A percentile compares a stretch with the other conserved stretches of the same genome.
Conservation (phyloP, 2,113 vertebrate genomes). For the Fregetta grallaria region DNA sequence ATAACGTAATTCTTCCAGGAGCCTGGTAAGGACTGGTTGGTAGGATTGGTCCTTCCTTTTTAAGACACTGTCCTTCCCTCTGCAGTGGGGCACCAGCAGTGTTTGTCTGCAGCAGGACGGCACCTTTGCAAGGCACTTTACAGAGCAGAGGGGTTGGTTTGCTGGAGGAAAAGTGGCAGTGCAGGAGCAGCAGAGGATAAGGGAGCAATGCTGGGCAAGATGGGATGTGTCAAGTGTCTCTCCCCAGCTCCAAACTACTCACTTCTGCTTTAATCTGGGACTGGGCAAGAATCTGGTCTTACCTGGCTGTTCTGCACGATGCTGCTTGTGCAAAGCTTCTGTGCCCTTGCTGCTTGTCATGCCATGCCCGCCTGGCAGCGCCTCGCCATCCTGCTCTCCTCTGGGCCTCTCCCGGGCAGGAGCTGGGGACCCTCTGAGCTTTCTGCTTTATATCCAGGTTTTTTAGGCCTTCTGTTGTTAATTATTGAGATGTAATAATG, state of each 20-base stretch:
- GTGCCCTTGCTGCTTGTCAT: background rate
- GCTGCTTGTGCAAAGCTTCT: background rate
- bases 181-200: background rate
- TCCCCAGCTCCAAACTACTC: background rate
- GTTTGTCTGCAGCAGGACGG: background rate
- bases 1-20: background rate
- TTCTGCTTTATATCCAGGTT: slow-evolving; percentile 61
- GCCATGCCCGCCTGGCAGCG: background rate
- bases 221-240: background rate
- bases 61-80: background rate
- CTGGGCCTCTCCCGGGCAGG: background rate
- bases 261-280: background rate
- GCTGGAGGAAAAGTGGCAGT: background rate
- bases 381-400: background rate
- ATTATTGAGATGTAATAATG: slow-evolving; percentile 85
- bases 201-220: background rate
- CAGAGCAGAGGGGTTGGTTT: background rate
- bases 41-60: background rate
- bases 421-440: background rate
- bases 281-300: background rate
- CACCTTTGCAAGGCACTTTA: background rate
- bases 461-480: slow-evolving; percentile 79
- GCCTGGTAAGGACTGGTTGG: background rate
- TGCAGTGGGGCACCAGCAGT: background rate
- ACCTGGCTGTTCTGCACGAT: background rate